A percentile compares a stretch with the other conserved stretches of the same genome.
Evolutionary conservation across 2,113 vertebrate genomes (phyloP).

Genomic region (Elephas maximus): DNA sequence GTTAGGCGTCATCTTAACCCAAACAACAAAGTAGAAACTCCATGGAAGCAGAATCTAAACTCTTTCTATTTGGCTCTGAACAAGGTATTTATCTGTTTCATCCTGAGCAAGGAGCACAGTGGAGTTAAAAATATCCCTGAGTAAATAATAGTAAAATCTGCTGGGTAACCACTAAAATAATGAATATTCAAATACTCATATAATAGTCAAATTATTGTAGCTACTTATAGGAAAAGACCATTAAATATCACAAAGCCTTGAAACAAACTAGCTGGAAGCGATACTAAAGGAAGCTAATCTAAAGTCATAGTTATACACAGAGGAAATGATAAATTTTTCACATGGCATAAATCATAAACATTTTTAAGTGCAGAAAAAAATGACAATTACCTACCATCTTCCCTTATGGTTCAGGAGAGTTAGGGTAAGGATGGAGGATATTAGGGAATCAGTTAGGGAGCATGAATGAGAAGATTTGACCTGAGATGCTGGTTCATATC

Average conservation of each 20-base stretch:
- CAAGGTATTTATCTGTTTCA: slow-evolving; percentile 64
- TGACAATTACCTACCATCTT: not conserved
- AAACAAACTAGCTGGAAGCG: slow-evolving; percentile 24
- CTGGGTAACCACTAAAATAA: slow-evolving; percentile 53
- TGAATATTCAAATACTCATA: slow-evolving; percentile 23
- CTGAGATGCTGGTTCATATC: not conserved
- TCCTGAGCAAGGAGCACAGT: slow-evolving; percentile 44
- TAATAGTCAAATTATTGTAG: slow-evolving; percentile 65
- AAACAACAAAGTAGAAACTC: slow-evolving; percentile 59
- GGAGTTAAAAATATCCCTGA: slow-evolving; percentile 60
- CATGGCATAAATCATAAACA: not conserved
- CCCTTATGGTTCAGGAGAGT: not conserved
- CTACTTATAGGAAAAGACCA: slow-evolving; percentile 71
- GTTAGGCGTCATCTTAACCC: not conserved
- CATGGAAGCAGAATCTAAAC: slow-evolving; percentile 58
- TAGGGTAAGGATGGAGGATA: not conserved
- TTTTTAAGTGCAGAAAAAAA: not conserved
- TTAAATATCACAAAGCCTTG: slow-evolving; percentile 62
- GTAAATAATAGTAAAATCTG: slow-evolving; percentile 65
- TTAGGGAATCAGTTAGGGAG: not conserved
- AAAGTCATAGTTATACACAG: not conserved
- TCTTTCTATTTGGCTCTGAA: slow-evolving; percentile 63
- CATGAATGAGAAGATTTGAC: not conserved
- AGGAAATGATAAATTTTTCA: slow-evolving; percentile 22
- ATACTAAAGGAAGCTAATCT: slow-evolving; percentile 10